A percentile compares a stretch with the other conserved stretches of the same genome.
phyloP scores from a whole-genome alignment of 2,797 vertebrate species.

The Mus spretus region DNA sequence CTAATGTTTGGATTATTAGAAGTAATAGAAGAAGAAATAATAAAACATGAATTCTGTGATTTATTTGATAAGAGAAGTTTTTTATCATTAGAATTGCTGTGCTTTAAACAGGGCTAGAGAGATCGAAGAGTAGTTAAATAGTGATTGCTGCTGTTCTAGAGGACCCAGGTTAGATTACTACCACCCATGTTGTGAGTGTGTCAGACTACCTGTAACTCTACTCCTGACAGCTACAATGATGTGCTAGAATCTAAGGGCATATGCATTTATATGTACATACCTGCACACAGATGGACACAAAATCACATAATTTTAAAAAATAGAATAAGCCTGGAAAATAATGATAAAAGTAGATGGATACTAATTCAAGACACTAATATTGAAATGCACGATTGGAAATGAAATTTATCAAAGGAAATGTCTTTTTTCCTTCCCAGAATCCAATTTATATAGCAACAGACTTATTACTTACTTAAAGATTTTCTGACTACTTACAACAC shows the following conservation, averaged over 20 bases:
- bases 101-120: background rate
- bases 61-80: background rate
- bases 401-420: background rate
- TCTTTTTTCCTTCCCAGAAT: background rate
- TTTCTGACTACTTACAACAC: background rate
- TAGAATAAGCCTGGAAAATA: background rate
- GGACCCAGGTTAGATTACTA: background rate
- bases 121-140: background rate
- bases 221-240: background rate
- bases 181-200: background rate
- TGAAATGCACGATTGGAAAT: background rate
- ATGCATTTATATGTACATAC: background rate
- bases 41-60: background rate
- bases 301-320: background rate
- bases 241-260: too few relatives aligned
- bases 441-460: background rate
- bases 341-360: background rate
- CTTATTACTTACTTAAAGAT: constrained; percentile 9
- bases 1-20: background rate
- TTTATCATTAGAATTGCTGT: background rate
- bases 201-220: background rate
- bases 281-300: background rate
- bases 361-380: background rate
- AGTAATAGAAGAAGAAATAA: background rate
- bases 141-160: background rate